A percentile compares a stretch with the other conserved stretches of the same genome.
These are phyloP conservation scores for Isaurus tuberculatus DNA, from an alignment of 92 coral and sea anemone species.

Conservation along the genomic window DNA sequence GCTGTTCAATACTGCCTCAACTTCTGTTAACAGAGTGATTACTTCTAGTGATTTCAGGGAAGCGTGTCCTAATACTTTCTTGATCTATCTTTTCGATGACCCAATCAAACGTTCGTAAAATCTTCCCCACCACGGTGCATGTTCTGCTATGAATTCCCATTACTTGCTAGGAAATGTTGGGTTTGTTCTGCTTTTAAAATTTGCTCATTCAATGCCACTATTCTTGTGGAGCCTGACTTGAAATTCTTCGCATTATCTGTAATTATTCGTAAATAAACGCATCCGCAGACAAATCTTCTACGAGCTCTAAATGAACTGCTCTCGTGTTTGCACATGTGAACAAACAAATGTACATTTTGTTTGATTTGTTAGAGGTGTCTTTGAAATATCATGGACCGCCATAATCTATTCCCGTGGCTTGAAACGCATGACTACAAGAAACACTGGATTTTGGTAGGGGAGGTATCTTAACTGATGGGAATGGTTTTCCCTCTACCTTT, in stretches of 20 bases:
- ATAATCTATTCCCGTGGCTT: constrained; percentile 54
- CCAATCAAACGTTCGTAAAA: background rate
- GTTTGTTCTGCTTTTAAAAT: constrained; percentile 45
- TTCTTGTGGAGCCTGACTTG: constrained; percentile 43
- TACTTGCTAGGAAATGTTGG: constrained; percentile 24
- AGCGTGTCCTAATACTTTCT: constrained; percentile 34
- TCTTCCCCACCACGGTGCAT: constrained; percentile 50
- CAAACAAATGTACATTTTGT: constrained; percentile 45
- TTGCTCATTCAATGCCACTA: constrained; percentile 38
- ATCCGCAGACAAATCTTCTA: constrained; percentile 42
- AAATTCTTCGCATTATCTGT: constrained; percentile 61
- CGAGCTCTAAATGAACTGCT: constrained; percentile 59
- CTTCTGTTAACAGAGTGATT: background rate
- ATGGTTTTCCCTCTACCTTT: constrained; percentile 39
- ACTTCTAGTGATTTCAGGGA: background rate
- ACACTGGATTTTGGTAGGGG: constrained; percentile 47
- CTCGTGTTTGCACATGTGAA: constrained; percentile 51
- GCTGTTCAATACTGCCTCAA: constrained; percentile 1
- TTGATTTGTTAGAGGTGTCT: constrained; percentile 27
- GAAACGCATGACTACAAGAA: constrained; percentile 25
- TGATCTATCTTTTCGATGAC: constrained; percentile 12
- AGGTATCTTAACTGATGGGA: constrained; percentile 44
- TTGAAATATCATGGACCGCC: constrained; percentile 48
- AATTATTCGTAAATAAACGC: constrained; percentile 46
- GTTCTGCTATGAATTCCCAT: constrained; percentile 41